These are phyloP conservation scores for Eupsilia transversa DNA, from an alignment of 2,888 invertebrate species.

Conservation along the genomic window DNA sequence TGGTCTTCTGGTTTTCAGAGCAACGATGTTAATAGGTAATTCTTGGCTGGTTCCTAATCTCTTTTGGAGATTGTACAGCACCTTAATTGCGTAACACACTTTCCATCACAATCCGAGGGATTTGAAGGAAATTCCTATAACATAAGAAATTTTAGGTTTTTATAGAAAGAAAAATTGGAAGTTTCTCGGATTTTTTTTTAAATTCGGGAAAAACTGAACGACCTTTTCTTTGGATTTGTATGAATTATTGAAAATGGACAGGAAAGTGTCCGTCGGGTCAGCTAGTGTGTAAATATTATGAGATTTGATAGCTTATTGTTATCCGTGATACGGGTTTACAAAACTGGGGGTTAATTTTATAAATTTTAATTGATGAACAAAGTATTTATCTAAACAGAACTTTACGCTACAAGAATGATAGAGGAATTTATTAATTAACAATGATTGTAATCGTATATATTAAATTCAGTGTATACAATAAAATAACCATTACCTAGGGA, in stretches of 20 bases:
- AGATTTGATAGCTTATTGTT: neutral
- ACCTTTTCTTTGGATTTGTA: no score
- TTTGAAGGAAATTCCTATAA: no score
- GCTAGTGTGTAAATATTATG: conserved; percentile 4
- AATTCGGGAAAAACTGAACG: no score
- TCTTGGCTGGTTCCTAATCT: neutral
- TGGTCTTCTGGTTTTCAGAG: no score
- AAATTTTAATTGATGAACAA: neutral
- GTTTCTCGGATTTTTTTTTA: no score
- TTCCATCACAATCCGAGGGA: no score
- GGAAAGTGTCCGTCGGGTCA: no score
- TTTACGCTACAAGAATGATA: neutral
- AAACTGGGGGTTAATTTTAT: neutral
- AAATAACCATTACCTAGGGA: neutral
- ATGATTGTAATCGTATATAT: neutral
- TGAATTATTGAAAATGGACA: no score
- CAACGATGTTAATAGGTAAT: neutral
- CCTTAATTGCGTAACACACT: no score
- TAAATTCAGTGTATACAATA: neutral
- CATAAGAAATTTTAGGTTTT: no score
- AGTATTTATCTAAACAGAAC: neutral
- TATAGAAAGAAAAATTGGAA: no score
- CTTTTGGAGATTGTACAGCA: neutral
- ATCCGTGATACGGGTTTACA: neutral
- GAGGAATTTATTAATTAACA: neutral